These are phyloP conservation scores for Olivierus martensii DNA, from an alignment of 1,140 invertebrate species.

Conservation along the genomic window DNA sequence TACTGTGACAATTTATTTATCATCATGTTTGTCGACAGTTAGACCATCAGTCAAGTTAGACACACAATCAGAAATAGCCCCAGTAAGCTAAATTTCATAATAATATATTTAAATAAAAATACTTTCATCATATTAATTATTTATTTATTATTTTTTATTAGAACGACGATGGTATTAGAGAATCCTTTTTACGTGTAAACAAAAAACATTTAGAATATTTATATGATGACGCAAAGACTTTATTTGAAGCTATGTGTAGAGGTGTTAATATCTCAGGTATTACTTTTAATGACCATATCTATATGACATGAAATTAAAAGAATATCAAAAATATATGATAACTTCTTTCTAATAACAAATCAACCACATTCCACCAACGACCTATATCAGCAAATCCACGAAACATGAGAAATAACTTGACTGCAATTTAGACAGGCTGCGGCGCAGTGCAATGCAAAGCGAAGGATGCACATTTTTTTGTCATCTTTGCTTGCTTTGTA, in stretches of 20 bases:
- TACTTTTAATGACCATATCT: too few relatives aligned
- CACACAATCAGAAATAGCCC: conserved; percentile 48
- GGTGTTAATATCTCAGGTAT: conserved; percentile 30
- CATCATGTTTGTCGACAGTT: conserved; percentile 52
- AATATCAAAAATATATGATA: too few relatives aligned
- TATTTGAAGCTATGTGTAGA: conserved; percentile 32
- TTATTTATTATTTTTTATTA: conserved; percentile 37
- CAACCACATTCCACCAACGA: too few relatives aligned
- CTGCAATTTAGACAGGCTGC: too few relatives aligned
- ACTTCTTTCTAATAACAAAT: too few relatives aligned
- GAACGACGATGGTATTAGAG: conserved; percentile 76
- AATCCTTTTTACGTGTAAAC: conserved; percentile 83
- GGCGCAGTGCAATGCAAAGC: too few relatives aligned
- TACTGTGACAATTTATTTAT: conserved; percentile 36
- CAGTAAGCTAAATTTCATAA: conserved; percentile 40
- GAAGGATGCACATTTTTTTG: too few relatives aligned
- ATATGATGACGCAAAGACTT: conserved; percentile 32
- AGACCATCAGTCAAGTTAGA: conserved; percentile 59
- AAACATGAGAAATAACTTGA: too few relatives aligned
- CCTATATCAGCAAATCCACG: too few relatives aligned
- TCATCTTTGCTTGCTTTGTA: too few relatives aligned
- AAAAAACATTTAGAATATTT: conserved; percentile 41
- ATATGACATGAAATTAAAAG: too few relatives aligned
- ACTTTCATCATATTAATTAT: neutral
- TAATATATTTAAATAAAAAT: too few relatives aligned